phyloP scores from a whole-genome alignment of 2,797 vertebrate genomes.

The Syngnathus acus region DNA sequence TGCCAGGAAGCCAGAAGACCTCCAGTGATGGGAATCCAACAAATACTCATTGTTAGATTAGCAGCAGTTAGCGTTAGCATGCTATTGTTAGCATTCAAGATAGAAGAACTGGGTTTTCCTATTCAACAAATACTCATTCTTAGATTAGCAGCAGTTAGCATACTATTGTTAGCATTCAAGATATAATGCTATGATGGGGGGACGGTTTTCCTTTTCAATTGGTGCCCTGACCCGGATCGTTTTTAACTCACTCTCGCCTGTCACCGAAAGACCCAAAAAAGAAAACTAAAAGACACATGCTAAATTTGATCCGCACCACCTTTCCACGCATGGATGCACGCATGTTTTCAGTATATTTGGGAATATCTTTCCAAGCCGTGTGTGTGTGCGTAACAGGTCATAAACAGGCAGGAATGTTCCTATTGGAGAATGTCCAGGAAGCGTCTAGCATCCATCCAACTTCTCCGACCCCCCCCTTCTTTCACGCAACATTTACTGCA shows the following conservation, averaged over 20 bases:
- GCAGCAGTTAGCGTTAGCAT: too few relatives aligned
- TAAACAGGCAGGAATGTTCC: conserved; percentile 73
- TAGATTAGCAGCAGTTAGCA: too few relatives aligned
- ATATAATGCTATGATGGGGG: too few relatives aligned
- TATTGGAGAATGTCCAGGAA: conserved; percentile 62
- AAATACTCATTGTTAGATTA: too few relatives aligned
- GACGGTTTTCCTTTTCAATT: too few relatives aligned
- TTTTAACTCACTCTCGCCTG: not conserved
- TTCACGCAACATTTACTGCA: conserved; percentile 58
- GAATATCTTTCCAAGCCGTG: conserved; percentile 2
- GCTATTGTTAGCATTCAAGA: too few relatives aligned
- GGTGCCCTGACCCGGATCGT: too few relatives aligned
- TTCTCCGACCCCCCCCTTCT: conserved; percentile 40
- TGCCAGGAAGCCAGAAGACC: conserved; percentile 6
- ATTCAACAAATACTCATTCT: not conserved
- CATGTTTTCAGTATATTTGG: not conserved
- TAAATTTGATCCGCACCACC: not conserved
- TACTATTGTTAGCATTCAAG: too few relatives aligned
- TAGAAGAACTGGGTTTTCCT: too few relatives aligned
- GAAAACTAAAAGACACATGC: not conserved
- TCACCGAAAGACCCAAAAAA: not conserved
- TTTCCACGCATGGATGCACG: not conserved
- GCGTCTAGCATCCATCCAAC: conserved; percentile 54
- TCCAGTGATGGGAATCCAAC: conserved; percentile 27
- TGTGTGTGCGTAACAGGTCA: conserved; percentile 61